Conservation (phyloP, 2,113 vertebrate species). For the Hyperoodon ampullatus region DNA sequence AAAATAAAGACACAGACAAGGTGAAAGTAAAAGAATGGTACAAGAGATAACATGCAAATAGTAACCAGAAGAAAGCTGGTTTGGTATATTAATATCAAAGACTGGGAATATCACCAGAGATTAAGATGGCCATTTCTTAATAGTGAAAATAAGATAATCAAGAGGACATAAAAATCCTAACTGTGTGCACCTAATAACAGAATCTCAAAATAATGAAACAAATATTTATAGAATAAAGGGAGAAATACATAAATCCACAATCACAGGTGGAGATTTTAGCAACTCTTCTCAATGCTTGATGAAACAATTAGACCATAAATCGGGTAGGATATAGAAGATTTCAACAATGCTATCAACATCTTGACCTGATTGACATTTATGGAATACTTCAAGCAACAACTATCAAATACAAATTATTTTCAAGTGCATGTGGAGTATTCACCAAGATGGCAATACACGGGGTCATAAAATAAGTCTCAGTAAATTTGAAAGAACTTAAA, state of each 20-base stretch:
- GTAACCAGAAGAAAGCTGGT: neutral
- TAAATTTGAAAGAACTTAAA: neutral
- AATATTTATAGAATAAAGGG: neutral
- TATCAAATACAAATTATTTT: neutral
- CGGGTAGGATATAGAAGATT: neutral
- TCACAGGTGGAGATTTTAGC: neutral
- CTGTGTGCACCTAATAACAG: neutral
- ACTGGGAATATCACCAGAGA: neutral
- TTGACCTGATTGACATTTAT: neutral
- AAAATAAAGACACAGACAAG: neutral
- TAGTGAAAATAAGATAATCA: neutral
- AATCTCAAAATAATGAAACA: neutral
- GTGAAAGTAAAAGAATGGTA: neutral
- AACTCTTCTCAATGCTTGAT: neutral
- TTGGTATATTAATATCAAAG: neutral
- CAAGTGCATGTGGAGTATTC: neutral
- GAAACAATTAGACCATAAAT: neutral
- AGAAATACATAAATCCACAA: neutral
- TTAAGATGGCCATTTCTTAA: neutral
- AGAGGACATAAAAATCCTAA: neutral
- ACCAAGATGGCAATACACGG: neutral
- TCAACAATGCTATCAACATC: neutral
- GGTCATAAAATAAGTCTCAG: neutral
- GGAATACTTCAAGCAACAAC: neutral
- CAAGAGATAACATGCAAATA: neutral